Conservation (phyloP, 2,113 vertebrate species). For the Todiramphus saurophagus region DNA sequence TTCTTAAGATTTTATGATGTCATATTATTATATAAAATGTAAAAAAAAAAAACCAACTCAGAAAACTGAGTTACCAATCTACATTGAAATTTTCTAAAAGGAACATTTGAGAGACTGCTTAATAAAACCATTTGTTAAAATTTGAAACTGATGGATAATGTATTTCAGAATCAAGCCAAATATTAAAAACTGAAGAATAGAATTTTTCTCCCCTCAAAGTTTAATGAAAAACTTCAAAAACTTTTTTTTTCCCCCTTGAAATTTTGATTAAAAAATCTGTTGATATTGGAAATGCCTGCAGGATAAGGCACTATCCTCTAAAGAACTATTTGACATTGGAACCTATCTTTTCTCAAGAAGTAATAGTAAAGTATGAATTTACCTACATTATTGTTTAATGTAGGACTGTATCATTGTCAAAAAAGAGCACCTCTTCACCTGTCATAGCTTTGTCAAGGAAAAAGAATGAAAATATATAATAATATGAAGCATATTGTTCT, state of each 20-base stretch:
- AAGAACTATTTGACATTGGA: slow-evolving; percentile 15
- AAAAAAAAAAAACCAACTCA: neutral
- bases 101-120: neutral
- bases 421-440: neutral
- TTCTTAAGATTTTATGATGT: neutral
- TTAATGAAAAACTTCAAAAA: neutral
- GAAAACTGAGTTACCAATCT: neutral
- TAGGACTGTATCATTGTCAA: neutral
- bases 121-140: neutral
- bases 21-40: neutral
- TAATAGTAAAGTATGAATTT: neutral
- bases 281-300: neutral
- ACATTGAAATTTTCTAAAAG: neutral
- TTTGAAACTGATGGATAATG: neutral
- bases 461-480: neutral
- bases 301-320: neutral
- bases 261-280: neutral
- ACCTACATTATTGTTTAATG: neutral
- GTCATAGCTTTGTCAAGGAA: neutral
- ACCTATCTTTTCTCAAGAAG: slow-evolving; percentile 21
- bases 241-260: neutral
- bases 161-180: neutral
- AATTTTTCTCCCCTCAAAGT: neutral
- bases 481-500: neutral
- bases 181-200: neutral